phyloP scores from a whole-genome alignment of 2,113 vertebrate genomes.

The Pseudois nayaur region DNA sequence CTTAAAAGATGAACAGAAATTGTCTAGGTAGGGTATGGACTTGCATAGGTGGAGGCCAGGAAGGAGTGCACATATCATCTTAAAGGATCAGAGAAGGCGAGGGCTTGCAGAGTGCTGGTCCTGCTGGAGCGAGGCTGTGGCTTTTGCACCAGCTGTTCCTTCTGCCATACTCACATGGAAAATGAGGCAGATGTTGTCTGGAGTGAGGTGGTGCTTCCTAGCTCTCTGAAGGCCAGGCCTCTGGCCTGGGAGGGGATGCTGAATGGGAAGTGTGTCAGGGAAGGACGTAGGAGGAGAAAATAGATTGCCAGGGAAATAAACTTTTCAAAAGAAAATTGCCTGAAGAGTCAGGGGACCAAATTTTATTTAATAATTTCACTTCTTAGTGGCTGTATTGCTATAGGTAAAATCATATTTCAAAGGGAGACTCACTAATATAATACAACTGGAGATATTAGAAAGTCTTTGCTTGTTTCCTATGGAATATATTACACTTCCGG shows the following conservation, averaged over 20 bases:
- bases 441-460: background rate
- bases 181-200: background rate
- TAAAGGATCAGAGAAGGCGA: background rate
- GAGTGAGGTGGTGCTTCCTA: fast-evolving
- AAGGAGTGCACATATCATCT: background rate
- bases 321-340: background rate
- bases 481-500: background rate
- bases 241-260: background rate
- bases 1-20: background rate
- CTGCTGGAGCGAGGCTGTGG: background rate
- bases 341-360: background rate
- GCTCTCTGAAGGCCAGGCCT: background rate
- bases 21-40: background rate
- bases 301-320: background rate
- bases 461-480: background rate
- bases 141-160: background rate
- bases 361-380: background rate
- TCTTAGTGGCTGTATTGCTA: background rate
- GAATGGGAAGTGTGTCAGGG: fast-evolving
- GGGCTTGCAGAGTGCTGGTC: background rate
- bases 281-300: background rate
- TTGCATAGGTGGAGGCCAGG: background rate
- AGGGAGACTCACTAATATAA: background rate
- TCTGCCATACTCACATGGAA: background rate
- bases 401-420: background rate